A percentile compares a stretch with the other conserved stretches of the same genome.
phyloP scores from a whole-genome alignment of 2,888 invertebrate genomes.

The Dyspetes luteomarginatus region DNA sequence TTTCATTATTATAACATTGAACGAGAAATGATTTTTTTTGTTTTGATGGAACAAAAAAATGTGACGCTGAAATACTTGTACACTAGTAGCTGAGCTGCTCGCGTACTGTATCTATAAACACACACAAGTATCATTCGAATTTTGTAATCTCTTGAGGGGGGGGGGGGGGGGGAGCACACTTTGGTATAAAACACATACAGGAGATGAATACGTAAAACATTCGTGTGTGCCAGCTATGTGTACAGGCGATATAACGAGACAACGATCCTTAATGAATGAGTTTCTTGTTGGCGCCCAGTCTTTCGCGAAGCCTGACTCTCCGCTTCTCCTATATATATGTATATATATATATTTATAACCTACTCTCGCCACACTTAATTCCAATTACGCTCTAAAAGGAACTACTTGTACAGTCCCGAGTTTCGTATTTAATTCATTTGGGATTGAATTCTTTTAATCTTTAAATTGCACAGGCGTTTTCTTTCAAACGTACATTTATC shows the following conservation, averaged over 20 bases:
- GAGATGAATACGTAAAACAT: neutral
- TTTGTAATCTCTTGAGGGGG: no score
- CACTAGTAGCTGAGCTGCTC: no score
- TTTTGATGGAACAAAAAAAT: no score
- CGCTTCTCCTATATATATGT: neutral
- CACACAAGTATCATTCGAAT: no score
- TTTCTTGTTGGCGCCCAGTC: slow-evolving; percentile 64
- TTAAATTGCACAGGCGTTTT: neutral
- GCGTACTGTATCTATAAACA: no score
- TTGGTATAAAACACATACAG: neutral
- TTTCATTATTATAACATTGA: no score
- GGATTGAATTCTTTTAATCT: neutral
- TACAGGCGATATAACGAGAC: slow-evolving; percentile 53
- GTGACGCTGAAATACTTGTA: no score
- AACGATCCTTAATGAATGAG: slow-evolving; percentile 62
- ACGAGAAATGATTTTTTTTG: no score
- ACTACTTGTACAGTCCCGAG: slow-evolving; percentile 22
- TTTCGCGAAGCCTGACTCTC: slow-evolving; percentile 22
- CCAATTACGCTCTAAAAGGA: slow-evolving; percentile 55
- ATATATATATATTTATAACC: neutral
- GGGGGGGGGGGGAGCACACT: no score
- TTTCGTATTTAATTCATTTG: neutral
- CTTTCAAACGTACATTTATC: neutral
- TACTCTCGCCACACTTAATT: slow-evolving; percentile 29
- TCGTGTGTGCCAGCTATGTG: neutral